Evolutionary conservation across 2,113 vertebrate genomes (phyloP).

Genomic region (Cottus gobio): DNA sequence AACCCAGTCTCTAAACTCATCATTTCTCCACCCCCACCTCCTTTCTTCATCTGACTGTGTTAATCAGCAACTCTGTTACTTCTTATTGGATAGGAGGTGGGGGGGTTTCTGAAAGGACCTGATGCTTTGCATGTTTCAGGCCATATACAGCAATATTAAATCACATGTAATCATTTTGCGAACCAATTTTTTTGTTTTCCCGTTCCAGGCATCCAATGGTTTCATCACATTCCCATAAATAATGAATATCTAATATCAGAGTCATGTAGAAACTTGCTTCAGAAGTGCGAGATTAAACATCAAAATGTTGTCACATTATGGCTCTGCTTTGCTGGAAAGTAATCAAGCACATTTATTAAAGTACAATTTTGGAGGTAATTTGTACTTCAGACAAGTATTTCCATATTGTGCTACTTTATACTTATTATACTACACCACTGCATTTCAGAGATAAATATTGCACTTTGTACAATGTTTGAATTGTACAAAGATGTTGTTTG

Average conservation of each 20-base stretch:
- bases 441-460: background rate
- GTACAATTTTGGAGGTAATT: background rate
- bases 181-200: background rate
- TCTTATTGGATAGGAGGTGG: constrained; percentile 23
- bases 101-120: constrained; percentile 13
- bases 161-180: background rate
- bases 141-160: background rate
- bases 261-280: background rate
- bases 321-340: background rate
- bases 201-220: background rate
- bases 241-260: background rate
- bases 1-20: constrained; percentile 40
- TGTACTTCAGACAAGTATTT: too few relatives aligned
- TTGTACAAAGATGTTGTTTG: too few relatives aligned
- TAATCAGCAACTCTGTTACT: constrained; percentile 51
- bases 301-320: background rate
- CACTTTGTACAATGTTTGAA: too few relatives aligned
- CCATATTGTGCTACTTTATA: background rate
- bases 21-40: constrained; percentile 31
- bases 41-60: constrained; percentile 20
- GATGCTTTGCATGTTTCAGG: background rate
- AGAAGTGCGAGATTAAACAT: background rate
- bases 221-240: background rate
- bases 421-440: background rate
- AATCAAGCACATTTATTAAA: too few relatives aligned